phyloP scores from a whole-genome alignment of 1,140 invertebrate species.

The Platorchestia sp. region DNA sequence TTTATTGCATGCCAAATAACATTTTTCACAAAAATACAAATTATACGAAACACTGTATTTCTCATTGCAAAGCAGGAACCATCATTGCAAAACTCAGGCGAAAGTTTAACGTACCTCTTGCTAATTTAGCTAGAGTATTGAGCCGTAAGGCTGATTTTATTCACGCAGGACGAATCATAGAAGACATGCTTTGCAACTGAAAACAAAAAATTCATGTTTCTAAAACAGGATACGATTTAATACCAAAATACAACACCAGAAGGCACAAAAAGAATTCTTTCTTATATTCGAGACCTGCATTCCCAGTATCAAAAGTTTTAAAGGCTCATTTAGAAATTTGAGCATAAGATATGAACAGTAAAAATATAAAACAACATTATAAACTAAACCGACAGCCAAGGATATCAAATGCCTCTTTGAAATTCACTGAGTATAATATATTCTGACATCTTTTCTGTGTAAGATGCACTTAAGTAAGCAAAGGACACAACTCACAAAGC shows the following conservation, averaged over 20 bases:
- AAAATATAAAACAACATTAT: neutral
- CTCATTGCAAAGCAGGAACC: neutral
- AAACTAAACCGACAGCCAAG: neutral
- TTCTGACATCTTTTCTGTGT: neutral
- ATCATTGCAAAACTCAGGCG: neutral
- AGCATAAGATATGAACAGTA: neutral
- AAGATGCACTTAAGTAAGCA: neutral
- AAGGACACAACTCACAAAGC: neutral
- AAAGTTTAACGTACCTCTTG: too few species aligned
- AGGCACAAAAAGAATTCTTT: neutral
- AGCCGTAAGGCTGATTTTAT: neutral
- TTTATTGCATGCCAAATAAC: neutral
- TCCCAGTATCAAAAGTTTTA: neutral
- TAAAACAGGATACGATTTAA: neutral
- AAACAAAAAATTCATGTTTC: neutral
- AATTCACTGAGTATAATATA: neutral
- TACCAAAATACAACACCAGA: neutral
- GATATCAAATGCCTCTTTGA: neutral
- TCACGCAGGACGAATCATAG: neutral
- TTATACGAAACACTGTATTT: neutral
- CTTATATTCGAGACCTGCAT: neutral
- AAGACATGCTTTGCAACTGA: neutral
- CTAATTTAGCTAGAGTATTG: neutral
- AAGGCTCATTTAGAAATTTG: neutral
- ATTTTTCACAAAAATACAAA: neutral